These are phyloP conservation scores for Scaptomyza parva DNA, from an alignment of 2,888 invertebrate species.

Conservation along the genomic window DNA sequence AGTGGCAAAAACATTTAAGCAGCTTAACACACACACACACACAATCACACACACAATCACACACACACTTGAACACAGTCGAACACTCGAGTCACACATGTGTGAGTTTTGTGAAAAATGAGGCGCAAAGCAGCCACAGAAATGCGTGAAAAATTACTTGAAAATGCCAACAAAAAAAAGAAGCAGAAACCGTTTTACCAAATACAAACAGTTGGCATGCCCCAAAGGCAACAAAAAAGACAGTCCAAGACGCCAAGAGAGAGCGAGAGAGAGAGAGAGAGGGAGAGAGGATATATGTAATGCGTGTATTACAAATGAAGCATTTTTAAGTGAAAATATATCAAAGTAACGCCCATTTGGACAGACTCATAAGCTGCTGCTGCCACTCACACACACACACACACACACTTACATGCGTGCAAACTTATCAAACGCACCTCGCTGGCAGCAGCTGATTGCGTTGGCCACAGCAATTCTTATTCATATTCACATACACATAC, in stretches of 20 bases:
- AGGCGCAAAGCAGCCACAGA: conserved; percentile 80
- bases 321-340: conserved; percentile 56
- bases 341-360: conserved; percentile 23
- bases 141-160: conserved; percentile 81
- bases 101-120: conserved; percentile 66
- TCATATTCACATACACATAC: conserved; percentile 49
- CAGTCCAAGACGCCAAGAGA: conserved; percentile 12
- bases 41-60: conserved; percentile 47
- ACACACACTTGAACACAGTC: conserved; percentile 45
- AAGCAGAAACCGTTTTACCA: conserved; percentile 60
- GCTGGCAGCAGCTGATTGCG: conserved; percentile 43
- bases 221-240: conserved; percentile 29
- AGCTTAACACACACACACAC: conserved; percentile 71
- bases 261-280: background rate
- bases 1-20: conserved; percentile 73
- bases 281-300: conserved; percentile 25
- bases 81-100: conserved; percentile 28
- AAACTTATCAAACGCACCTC: conserved; percentile 48
- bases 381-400: no score
- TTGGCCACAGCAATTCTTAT: conserved; percentile 44
- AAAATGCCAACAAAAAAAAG: conserved; percentile 69
- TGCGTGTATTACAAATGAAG: conserved; percentile 48
- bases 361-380: conserved; percentile 1
- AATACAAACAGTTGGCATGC: conserved; percentile 62
- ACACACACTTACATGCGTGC: background rate